Evolutionary conservation across 2,113 vertebrate genomes (phyloP), one percentile per base, ranked within the genome.

Genomic region (Bothrops jararaca): DNA sequence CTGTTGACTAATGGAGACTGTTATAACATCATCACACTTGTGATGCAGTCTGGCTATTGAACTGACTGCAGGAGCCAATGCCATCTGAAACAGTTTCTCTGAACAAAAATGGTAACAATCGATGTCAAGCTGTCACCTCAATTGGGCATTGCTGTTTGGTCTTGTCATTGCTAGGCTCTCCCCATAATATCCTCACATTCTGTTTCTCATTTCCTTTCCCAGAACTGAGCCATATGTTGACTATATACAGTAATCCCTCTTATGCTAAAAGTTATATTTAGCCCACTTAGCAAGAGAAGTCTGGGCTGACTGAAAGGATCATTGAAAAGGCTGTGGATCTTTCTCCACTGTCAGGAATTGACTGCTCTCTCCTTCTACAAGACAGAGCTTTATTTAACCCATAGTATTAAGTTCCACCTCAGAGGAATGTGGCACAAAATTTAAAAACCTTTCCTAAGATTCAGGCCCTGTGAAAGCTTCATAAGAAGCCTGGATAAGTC

Each of bases 1-100:
- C 86, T 69, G 48, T 42, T 74, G 69, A 39, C 69, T 48, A 88
- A 92, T 85, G 42, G 34, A 89, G 58, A 58, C 39, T 45, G 60
- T 85, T 85, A 45, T 60, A 95, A 96, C 7, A 87, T 88, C 86
- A 3, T n/a, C 57, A 5, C 9, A 95, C 85, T 97, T 89, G 42
- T 92, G 90, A 93, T 88, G 60, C 9, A 29, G 5, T 80, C 80
- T 93, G 85, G 24, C 86, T 90, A 93, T 86, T 90, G 89, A 95
- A 64, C 45, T 42, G 88, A 22, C 20, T 94, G 54, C 88, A 80
- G 45, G 91, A 89, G 92, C 92, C 92, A 95, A 20, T 86, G 93
- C 60, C 34, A 26, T 88, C 80, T 94, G 93, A 94, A 50, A 11
- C 53, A 29, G 93, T 95, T 95, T 94, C 86, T 86, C 57, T 88